Evolutionary conservation across 2,797 vertebrate genomes (phyloP).

Genomic region (Myripristis murdjan): DNA sequence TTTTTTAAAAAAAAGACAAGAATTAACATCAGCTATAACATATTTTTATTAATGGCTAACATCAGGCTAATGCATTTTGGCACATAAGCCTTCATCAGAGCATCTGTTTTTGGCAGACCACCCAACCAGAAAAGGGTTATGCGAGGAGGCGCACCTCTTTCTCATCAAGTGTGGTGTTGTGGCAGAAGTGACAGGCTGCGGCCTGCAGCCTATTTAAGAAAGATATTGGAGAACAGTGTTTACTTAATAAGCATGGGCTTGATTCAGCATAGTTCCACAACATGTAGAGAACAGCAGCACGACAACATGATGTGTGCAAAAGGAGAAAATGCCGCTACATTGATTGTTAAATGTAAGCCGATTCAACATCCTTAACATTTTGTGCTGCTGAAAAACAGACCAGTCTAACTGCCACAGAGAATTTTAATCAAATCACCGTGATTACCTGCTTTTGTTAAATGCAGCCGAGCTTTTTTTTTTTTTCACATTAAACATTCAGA

Average conservation of each 20-base stretch:
- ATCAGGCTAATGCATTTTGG: slow-evolving; percentile 68
- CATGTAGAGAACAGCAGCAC: too few species aligned
- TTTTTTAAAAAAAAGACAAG: slow-evolving; percentile 34
- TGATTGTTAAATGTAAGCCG: too few species aligned
- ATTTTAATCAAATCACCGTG: slow-evolving; percentile 17
- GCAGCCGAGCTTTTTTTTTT: neutral
- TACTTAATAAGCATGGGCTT: slow-evolving; percentile 9
- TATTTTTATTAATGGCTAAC: slow-evolving; percentile 60
- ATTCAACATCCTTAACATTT: too few species aligned
- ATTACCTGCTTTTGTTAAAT: neutral
- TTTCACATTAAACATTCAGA: too few species aligned
- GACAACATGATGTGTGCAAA: neutral
- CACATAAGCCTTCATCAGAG: slow-evolving; percentile 67
- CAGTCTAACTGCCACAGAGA: slow-evolving; percentile 8
- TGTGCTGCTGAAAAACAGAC: slow-evolving; percentile 10
- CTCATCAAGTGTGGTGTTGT: slow-evolving; percentile 60
- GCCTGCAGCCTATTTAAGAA: slow-evolving; percentile 50
- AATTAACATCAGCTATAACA: slow-evolving; percentile 54
- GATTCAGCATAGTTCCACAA: neutral
- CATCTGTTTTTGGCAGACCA: slow-evolving; percentile 72
- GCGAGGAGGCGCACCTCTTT: slow-evolving; percentile 69
- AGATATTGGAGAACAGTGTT: slow-evolving; percentile 8
- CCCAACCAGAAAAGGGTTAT: slow-evolving; percentile 64
- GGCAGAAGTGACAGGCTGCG: slow-evolving; percentile 60
- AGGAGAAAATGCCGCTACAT: too few species aligned